Percentiles rank a stretch among this genome's conserved stretches.
These are phyloP conservation scores for Philantomba maxwellii DNA, from an alignment of 2,113 vertebrate species.

Conservation along the genomic window DNA sequence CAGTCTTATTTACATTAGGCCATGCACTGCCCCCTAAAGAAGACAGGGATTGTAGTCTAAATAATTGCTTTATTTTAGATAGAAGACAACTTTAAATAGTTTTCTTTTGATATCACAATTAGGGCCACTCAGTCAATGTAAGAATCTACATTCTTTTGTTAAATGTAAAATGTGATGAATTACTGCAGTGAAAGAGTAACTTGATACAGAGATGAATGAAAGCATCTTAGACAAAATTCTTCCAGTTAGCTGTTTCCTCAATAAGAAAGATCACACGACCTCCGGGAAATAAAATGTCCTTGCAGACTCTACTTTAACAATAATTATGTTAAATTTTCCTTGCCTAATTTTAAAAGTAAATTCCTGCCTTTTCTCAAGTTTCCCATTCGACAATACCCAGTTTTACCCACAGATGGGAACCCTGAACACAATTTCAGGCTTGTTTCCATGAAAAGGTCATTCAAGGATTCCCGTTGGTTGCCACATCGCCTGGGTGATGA, in stretches of 20 bases:
- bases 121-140: background rate
- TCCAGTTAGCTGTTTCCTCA: background rate
- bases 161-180: background rate
- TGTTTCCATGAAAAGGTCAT: background rate
- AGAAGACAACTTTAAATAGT: background rate
- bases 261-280: background rate
- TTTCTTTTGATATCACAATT: background rate
- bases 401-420: constrained; percentile 20
- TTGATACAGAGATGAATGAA: background rate
- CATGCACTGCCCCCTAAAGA: background rate
- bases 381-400: background rate
- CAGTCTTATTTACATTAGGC: background rate
- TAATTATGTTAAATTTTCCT: background rate
- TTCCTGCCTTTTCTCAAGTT: background rate
- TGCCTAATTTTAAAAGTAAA: background rate
- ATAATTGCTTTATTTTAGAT: background rate
- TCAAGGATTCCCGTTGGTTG: background rate
- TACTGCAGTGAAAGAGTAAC: background rate
- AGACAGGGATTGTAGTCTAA: background rate
- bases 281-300: background rate
- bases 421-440: background rate
- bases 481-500: background rate
- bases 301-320: background rate
- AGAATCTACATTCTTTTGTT: background rate
- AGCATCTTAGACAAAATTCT: background rate